Base-by-base conservation (phyloP, 2,113 vertebrate genomes). In the Rhinopomastus cyanomelas region DNA sequence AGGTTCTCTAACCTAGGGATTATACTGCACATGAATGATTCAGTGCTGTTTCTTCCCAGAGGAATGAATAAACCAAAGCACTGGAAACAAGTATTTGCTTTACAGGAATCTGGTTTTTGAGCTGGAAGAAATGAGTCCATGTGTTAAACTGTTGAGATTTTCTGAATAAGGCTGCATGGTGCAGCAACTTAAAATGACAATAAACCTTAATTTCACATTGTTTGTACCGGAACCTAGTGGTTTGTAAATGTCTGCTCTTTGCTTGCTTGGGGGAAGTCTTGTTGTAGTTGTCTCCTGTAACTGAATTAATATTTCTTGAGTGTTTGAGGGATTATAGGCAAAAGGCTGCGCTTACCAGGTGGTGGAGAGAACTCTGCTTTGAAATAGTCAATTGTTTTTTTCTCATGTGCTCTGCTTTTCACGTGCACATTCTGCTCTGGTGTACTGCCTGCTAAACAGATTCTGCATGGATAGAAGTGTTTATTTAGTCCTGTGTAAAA, bases 371-470 rank as follows among this genome's bases (percentile, higher is more conserved):
- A 32, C 6, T 57, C 22, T 46, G 14, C 19, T 83, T 81, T 77
- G 73, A 71, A 77, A 77, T 86, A 26, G 12, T 75, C 19, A 20
- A 72, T 34, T 52, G 6, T 27, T 64, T 5, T 29, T 71, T 81
- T 59, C 16, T 36, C 29, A 8, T 9, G 1, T 37, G 3, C 23
- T 68, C 7, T 81, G 6, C 25, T 71, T 88, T 53, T 39, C n/a
- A 12, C 4, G 3, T 65, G 39, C 39, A 7, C 0, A 0, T 5
- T 73, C 6, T 44, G 22, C 60, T 81, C 22, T 67, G 26, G 39
- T 85, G 55, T 66, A 44, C 10, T 25, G 1, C 46, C 44, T 89
- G 57, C 44, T 73, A 4, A 42, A 42, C 56, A n/a, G 34, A 32
- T 46, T 37, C 12, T 20, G 60, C 18, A 51, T 56, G 16, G 4